A percentile compares a stretch with the other conserved stretches of the same genome.
Evolutionary conservation across 2,797 vertebrate species (phyloP).

Genomic region (Rachycentron canadum): DNA sequence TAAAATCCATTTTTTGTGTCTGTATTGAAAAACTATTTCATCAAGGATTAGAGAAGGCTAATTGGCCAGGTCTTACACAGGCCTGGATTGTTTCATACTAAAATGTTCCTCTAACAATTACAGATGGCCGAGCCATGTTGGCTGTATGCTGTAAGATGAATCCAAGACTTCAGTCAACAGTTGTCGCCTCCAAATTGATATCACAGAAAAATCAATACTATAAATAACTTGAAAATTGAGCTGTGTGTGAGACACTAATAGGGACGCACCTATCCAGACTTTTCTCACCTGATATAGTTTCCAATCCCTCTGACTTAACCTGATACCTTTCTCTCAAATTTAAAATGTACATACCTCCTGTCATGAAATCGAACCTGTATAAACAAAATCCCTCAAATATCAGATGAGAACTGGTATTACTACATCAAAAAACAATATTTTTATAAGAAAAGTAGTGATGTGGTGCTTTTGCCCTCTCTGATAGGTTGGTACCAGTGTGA

Average conservation of each 20-base stretch:
- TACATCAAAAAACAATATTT: background rate
- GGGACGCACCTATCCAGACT: background rate
- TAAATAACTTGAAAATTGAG: slow-evolving; percentile 21
- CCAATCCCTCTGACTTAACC: background rate
- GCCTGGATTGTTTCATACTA: background rate
- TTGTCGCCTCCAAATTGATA: slow-evolving; percentile 4
- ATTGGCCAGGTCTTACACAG: background rate
- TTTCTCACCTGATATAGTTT: background rate
- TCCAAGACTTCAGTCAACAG: slow-evolving; percentile 23
- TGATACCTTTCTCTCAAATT: background rate
- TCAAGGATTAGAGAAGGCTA: background rate
- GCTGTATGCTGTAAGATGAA: background rate
- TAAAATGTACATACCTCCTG: background rate
- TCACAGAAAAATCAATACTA: slow-evolving; percentile 25
- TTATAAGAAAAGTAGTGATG: slow-evolving; percentile 6
- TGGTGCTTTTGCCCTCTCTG: slow-evolving; percentile 14
- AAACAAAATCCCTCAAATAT: background rate
- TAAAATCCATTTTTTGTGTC: background rate
- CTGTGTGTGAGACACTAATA: slow-evolving; percentile 2
- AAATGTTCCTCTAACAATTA: background rate
- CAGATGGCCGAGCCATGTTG: slow-evolving; percentile 3
- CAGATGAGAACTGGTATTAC: no score
- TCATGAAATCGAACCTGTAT: background rate
- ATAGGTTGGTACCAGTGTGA: slow-evolving; percentile 62
- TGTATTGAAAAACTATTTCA: background rate